These are phyloP conservation scores for Acanthochromis polyacanthus DNA, from an alignment of 2,113 vertebrate genomes.

Conservation along the genomic window DNA sequence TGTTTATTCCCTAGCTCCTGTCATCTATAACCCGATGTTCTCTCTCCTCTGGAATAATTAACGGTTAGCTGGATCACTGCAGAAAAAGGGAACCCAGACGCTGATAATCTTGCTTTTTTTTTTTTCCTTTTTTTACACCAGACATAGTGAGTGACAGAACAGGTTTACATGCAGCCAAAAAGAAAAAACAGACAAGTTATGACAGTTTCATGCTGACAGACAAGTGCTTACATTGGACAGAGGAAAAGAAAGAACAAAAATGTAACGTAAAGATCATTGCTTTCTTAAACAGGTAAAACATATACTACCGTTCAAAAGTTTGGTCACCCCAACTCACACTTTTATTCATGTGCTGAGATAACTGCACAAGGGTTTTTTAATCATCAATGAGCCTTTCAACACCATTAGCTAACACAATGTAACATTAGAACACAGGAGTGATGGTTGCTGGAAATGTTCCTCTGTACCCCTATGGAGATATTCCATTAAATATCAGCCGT, in stretches of 20 bases:
- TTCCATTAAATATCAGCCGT: too few relatives aligned
- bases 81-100: constrained; percentile 70
- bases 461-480: too few relatives aligned
- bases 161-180: constrained; percentile 86
- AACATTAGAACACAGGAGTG: too few relatives aligned
- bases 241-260: constrained; percentile 67
- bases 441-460: too few relatives aligned
- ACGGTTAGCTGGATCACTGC: constrained; percentile 83
- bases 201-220: constrained; percentile 85
- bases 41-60: constrained; percentile 48
- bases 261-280: constrained; percentile 60
- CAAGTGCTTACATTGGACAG: constrained; percentile 82
- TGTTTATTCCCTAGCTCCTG: constrained; percentile 24
- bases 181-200: constrained; percentile 73
- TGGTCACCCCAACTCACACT: too few relatives aligned
- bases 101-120: constrained; percentile 26
- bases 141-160: constrained; percentile 74
- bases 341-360: too few relatives aligned
- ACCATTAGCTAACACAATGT: too few relatives aligned
- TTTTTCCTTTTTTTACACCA: neutral
- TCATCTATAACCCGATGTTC: constrained; percentile 12
- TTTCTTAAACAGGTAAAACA: constrained; percentile 55
- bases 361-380: too few relatives aligned
- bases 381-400: too few relatives aligned
- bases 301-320: too few relatives aligned